A percentile compares a stretch with the other conserved stretches of the same genome.
These are phyloP conservation scores for Rhamnusium bicolor DNA, from an alignment of 2,888 invertebrate species.

Conservation along the genomic window DNA sequence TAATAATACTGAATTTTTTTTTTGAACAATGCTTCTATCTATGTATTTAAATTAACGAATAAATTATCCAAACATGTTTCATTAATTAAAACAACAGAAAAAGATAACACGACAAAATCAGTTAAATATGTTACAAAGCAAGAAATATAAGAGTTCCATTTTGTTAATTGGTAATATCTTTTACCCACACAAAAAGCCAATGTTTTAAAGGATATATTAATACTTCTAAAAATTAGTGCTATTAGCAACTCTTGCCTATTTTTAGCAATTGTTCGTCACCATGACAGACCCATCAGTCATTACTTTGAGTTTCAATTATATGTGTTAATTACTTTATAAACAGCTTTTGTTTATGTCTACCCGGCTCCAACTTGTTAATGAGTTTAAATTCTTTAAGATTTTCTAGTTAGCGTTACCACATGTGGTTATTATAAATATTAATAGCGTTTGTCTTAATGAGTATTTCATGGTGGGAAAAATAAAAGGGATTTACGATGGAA, in stretches of 20 bases:
- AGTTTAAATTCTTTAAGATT: slow-evolving; percentile 36
- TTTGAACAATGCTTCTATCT: no score
- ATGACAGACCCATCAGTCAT: slow-evolving; percentile 49
- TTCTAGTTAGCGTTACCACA: slow-evolving; percentile 26
- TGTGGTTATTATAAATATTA: slow-evolving; percentile 31
- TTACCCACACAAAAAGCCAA: no score
- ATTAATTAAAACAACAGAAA: no score
- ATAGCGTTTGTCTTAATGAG: slow-evolving; percentile 27
- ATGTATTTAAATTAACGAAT: no score
- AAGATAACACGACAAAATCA: no score
- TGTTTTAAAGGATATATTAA: no score
- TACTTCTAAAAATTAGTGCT: slow-evolving; percentile 17
- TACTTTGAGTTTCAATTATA: slow-evolving; percentile 49
- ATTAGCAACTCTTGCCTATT: slow-evolving; percentile 34
- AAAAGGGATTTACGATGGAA: slow-evolving; percentile 2
- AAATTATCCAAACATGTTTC: no score
- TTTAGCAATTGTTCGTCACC: slow-evolving; percentile 32
- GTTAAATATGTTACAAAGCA: no score
- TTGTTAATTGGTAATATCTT: no score
- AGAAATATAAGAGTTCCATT: no score
- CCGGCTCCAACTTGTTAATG: slow-evolving; percentile 37
- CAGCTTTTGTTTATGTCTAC: slow-evolving; percentile 51
- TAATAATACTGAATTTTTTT: no score
- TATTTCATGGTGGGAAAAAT: not conserved
- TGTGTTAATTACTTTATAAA: slow-evolving; percentile 53